Evolutionary conservation across 2,888 invertebrate genomes (phyloP), one percentile per base, ranked within the genome.

Genomic region (Drosophila phalerata): DNA sequence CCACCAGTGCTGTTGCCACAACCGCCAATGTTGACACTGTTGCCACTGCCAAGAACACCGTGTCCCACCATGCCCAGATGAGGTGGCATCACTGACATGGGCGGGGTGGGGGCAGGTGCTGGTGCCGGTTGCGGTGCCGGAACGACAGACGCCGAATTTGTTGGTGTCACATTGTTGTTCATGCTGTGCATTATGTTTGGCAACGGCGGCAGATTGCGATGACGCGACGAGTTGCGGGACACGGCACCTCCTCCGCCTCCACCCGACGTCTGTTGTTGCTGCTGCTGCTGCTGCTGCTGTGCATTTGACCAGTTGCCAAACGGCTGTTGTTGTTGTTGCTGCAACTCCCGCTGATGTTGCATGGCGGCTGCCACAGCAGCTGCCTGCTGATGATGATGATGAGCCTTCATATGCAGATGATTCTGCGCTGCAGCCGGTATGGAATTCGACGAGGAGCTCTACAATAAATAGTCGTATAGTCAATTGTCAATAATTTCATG

Each of bases 361-460:
- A 84, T 89, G 48, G 82, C 85, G 10, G 85, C 89, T 5, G 81
- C 88, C 19, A 78, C 86, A 15, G 79, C 86, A 43, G 77, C 90
- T n/a, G 67, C 75, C 52, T 88, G 89, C 74, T 90, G 43, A n/a
- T 43, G 89, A 43, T 89, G 90, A 75, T 91, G 90, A 22, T 85
- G 89, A 13, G 79, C 88, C 49, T 74, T 81, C 49, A 86, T 81
- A 77, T 92, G 92, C 40, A 82, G 90, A 66, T 92, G 92, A 85
- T 91, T 92, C 81, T 89, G 91, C 42, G 90, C 90, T 38, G 91
- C 91, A 85, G 90, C 90, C 64, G 93, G 93, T 90, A 93, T 93
- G 67, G 93, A 96, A 93, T 96, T 97, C 73, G 96, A 96, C 83
- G 96, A 96, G 90, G 96, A 96, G 91, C 96, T 96, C 93, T 95